Evolutionary conservation across 2,797 vertebrate species (phyloP), one percentile per base, ranked within the genome.

Genomic region (Mus spretus): DNA sequence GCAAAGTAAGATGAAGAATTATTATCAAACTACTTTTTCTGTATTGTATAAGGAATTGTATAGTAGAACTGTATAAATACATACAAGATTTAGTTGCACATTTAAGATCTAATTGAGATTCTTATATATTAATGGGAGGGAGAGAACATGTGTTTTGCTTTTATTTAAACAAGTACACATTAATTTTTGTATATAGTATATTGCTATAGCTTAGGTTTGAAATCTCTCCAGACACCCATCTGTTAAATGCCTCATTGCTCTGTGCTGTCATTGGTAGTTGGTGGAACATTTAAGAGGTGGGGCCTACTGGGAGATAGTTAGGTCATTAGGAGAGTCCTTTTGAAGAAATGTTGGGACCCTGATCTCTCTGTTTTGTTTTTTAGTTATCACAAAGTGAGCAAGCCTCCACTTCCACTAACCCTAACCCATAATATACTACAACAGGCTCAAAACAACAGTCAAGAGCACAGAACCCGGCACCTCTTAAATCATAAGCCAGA

Each of bases 131-230:
- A n/a, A 86, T 82, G 34, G 55, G 34, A 87, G 44, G 19, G n/a
- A 78, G 88, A 2, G 6, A 65, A 17, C 24, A 40, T 77, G 6
- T 90, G 31, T 8, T 89, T 89, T 78, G 24, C 78, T 80, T 90
- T 40, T 91, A 20, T 65, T 14, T n/a, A 77, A 80, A 34, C 12
- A 80, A 85, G 50, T 87, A 40, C 70, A 79, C 90, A 14, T 67
- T 93, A 61, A 50, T 85, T 85, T 97, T 96, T 96, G 92, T n/a
- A 83, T 24, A 77, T n/a, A 90, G n/a, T 19, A 83, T 40, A 7
- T 80, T 72, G 19, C 8, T 86, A 19, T 80, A 34, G 55, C 20
- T 61, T 61, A 22, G 26, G 40, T 86, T 44, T 63, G 31, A 19
- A 86, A 63, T 91, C 31, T 91, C 12, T 20, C 44, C 10, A 50